Percentiles rank a stretch among this genome's conserved stretches.
Conservation (phyloP, 2,113 vertebrate species). For the Pangasianodon hypophthalmus region DNA sequence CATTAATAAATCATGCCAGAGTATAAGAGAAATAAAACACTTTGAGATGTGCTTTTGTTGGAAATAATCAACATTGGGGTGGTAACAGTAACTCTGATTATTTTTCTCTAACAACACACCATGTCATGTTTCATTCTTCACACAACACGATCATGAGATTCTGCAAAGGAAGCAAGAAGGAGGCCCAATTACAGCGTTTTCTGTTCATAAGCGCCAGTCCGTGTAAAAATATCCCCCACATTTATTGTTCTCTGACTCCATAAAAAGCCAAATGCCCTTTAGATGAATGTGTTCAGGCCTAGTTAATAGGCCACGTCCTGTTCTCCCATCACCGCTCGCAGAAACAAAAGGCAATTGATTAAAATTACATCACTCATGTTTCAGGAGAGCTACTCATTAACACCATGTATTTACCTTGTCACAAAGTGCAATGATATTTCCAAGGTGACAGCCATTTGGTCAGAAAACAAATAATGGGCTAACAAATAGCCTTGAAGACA, state of each 20-base stretch:
- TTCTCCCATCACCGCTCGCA: neutral
- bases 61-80: neutral
- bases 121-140: neutral
- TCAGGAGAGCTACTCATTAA: slow-evolving; percentile 13
- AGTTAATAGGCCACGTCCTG: slow-evolving; percentile 19
- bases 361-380: slow-evolving; percentile 15
- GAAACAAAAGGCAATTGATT: slow-evolving; percentile 39
- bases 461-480: slow-evolving; percentile 21
- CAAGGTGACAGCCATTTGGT: neutral
- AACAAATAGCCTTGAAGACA: neutral
- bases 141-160: neutral
- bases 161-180: neutral
- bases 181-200: neutral
- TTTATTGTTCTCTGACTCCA: slow-evolving; percentile 23
- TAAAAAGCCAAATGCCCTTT: slow-evolving; percentile 35
- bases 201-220: neutral
- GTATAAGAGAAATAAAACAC: neutral
- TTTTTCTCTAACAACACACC: neutral
- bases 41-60: neutral
- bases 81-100: neutral
- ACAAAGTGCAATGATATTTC: neutral
- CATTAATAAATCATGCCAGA: neutral
- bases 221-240: slow-evolving; percentile 15
- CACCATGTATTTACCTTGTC: neutral
- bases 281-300: neutral